These are phyloP conservation scores for Drosophila lacicola DNA, from an alignment of 2,888 invertebrate species.

Conservation along the genomic window DNA sequence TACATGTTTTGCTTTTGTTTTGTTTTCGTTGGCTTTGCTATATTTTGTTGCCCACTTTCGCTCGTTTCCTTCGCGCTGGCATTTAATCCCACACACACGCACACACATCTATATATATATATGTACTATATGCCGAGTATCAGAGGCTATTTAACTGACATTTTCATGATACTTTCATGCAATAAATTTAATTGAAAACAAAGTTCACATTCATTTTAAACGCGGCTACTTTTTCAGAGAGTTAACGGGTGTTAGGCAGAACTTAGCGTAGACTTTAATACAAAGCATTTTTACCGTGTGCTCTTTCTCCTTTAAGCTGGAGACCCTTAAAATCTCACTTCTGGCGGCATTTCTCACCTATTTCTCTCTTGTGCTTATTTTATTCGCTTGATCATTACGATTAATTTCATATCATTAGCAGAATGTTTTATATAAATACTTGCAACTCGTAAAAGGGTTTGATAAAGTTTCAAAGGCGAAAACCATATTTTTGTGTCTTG, in stretches of 20 bases:
- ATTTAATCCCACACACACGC: constrained; percentile 15
- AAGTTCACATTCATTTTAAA: neutral
- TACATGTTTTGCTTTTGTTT: constrained; percentile 11
- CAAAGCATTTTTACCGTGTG: too few species aligned
- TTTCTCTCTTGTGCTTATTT: too few species aligned
- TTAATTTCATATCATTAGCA: too few species aligned
- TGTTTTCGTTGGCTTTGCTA: constrained; percentile 17
- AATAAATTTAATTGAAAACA: constrained; percentile 13
- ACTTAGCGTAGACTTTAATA: too few species aligned
- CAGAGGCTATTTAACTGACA: constrained; percentile 52
- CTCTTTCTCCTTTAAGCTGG: too few species aligned
- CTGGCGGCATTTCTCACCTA: too few species aligned
- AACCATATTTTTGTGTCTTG: constrained; percentile 35
- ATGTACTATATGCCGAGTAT: constrained; percentile 12
- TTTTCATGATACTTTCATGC: constrained; percentile 21
- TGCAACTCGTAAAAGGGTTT: neutral
- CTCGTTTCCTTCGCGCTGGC: constrained; percentile 11
- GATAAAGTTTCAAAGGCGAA: neutral
- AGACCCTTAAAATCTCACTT: too few species aligned
- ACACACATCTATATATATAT: neutral
- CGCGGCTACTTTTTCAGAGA: too few species aligned
- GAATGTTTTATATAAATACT: neutral
- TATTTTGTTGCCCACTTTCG: constrained; percentile 8
- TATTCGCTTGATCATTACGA: too few species aligned
- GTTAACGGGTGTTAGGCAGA: too few species aligned